phyloP scores from a whole-genome alignment of 2,113 vertebrate genomes.

The Chamaea fasciata region DNA sequence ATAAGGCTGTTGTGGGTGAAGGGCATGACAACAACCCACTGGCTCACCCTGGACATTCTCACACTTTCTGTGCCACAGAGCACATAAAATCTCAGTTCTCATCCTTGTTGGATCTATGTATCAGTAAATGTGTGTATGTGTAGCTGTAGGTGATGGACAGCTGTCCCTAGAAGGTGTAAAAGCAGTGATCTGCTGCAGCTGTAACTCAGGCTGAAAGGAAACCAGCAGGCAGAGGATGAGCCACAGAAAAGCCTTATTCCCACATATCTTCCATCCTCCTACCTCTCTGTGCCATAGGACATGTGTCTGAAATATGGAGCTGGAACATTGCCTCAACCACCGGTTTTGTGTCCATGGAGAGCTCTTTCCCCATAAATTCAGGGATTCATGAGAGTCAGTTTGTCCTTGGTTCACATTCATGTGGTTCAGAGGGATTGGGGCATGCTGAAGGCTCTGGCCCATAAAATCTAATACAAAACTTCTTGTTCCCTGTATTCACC shows the following conservation, averaged over 20 bases:
- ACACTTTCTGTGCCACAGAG: neutral
- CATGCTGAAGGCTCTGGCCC: neutral
- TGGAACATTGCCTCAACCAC: neutral
- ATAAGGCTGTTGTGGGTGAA: neutral
- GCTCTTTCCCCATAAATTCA: neutral
- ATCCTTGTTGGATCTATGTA: neutral
- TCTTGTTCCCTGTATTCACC: neutral
- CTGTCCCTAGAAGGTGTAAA: neutral
- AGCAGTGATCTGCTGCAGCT: neutral
- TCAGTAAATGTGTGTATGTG: neutral
- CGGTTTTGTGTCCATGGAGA: neutral
- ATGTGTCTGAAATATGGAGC: neutral
- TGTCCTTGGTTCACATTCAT: neutral
- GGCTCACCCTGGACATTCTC: neutral
- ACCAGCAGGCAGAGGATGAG: neutral
- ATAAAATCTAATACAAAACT: neutral
- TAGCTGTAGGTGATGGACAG: neutral
- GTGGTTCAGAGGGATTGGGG: neutral
- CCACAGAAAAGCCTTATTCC: neutral
- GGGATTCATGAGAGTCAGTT: neutral
- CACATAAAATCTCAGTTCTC: neutral
- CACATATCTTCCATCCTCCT: neutral
- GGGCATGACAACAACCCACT: neutral
- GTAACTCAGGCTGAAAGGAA: neutral
- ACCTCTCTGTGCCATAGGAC: neutral